These are phyloP conservation scores for Acleris holmiana DNA, from an alignment of 2,888 invertebrate species.

Conservation along the genomic window DNA sequence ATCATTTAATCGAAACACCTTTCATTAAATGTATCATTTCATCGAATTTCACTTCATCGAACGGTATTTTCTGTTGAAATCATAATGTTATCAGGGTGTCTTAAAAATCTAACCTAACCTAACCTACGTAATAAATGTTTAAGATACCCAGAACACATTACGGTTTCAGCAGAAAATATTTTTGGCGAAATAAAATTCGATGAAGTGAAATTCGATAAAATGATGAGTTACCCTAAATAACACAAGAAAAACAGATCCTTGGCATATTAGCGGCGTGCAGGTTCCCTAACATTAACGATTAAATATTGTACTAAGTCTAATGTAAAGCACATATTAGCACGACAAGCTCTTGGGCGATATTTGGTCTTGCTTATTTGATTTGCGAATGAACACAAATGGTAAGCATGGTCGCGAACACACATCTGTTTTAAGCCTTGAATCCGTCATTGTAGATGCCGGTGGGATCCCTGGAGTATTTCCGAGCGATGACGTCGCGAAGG, in stretches of 20 bases:
- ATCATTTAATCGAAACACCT: too few relatives aligned
- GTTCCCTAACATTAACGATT: slow-evolving; percentile 24
- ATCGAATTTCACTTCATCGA: too few relatives aligned
- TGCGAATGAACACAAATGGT: slow-evolving; percentile 17
- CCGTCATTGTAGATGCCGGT: slow-evolving; percentile 71
- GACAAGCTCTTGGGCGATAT: slow-evolving; percentile 25
- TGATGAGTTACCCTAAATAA: not conserved
- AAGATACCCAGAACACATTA: too few relatives aligned
- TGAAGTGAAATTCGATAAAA: too few relatives aligned
- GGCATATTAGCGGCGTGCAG: slow-evolving; percentile 18
- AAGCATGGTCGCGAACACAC: slow-evolving; percentile 2
- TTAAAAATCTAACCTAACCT: too few relatives aligned
- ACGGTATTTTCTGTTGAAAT: too few relatives aligned
- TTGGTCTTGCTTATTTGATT: slow-evolving; percentile 31
- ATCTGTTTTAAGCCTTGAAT: slow-evolving; percentile 56
- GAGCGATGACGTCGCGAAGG: slow-evolving; percentile 69
- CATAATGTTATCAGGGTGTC: too few relatives aligned
- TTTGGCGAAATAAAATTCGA: too few relatives aligned
- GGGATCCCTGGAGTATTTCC: slow-evolving; percentile 50
- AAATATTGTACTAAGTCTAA: slow-evolving; percentile 32
- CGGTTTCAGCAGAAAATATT: too few relatives aligned
- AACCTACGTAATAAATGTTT: too few relatives aligned
- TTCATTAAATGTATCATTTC: too few relatives aligned
- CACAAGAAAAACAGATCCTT: slow-evolving; percentile 21
- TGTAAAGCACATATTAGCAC: slow-evolving; percentile 38